Conservation (phyloP, 2,888 invertebrate species). For the Drosophila subquinaria region DNA sequence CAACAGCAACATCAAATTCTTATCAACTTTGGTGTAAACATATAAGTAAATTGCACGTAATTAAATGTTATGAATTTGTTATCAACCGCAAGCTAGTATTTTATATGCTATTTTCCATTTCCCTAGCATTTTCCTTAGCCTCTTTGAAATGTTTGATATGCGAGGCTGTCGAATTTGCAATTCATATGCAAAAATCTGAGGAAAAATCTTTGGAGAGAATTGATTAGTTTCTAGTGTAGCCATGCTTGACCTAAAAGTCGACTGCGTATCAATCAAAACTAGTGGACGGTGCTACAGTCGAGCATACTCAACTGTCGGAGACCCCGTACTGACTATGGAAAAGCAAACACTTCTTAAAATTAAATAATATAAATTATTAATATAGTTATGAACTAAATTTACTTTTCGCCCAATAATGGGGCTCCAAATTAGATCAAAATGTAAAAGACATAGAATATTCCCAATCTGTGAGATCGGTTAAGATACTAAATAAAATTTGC, state of each 20-base stretch:
- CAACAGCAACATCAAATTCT: conserved; percentile 36
- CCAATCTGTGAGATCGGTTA: too few species aligned
- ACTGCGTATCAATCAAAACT: conserved; percentile 68
- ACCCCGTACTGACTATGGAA: too few species aligned
- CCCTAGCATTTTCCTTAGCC: neutral
- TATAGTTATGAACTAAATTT: too few species aligned
- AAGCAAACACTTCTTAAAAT: too few species aligned
- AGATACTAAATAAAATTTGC: too few species aligned
- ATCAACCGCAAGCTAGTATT: conserved; percentile 51
- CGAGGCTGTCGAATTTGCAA: too few species aligned
- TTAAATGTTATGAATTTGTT: conserved; percentile 78
- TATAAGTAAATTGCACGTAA: conserved; percentile 73
- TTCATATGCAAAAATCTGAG: conserved; percentile 12
- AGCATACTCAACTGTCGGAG: too few species aligned
- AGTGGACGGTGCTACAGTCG: too few species aligned
- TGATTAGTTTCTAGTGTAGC: conserved; percentile 55
- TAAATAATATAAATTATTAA: too few species aligned
- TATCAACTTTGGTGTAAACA: conserved; percentile 64
- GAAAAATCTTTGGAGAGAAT: conserved; percentile 30
- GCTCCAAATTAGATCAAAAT: too few species aligned
- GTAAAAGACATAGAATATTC: too few species aligned
- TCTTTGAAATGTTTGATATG: conserved; percentile 3
- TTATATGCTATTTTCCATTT: conserved; percentile 38
- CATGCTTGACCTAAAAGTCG: conserved; percentile 36
- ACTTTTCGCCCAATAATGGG: too few species aligned